These are phyloP conservation scores for Deroptyus accipitrinus DNA, from an alignment of 2,113 vertebrate genomes.

Conservation along the genomic window DNA sequence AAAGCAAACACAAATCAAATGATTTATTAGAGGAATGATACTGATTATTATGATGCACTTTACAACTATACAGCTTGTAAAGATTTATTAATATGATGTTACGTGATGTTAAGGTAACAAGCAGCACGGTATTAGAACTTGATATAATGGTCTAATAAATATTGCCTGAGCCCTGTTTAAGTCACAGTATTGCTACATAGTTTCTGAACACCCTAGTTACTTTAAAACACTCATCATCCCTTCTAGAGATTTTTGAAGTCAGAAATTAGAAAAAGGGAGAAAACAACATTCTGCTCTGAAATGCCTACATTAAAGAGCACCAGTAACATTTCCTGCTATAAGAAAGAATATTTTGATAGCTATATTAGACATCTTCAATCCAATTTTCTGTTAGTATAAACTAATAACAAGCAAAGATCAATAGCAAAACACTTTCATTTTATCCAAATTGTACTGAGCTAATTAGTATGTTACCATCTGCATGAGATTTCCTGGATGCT, in stretches of 20 bases:
- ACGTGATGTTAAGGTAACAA: neutral
- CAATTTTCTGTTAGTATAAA: neutral
- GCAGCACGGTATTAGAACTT: neutral
- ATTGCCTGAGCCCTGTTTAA: neutral
- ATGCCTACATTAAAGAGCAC: neutral
- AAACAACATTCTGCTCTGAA: neutral
- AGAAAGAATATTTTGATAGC: neutral
- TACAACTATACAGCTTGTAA: neutral
- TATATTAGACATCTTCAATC: neutral
- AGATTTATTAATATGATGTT: slow-evolving; percentile 8
- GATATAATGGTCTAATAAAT: neutral
- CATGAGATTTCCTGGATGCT: neutral
- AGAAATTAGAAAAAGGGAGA: neutral
- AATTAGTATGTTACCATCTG: neutral
- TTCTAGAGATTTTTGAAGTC: neutral
- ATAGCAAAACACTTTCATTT: neutral
- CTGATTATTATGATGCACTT: neutral
- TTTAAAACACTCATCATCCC: neutral
- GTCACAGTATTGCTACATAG: neutral
- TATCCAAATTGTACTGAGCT: neutral
- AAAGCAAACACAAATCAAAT: neutral
- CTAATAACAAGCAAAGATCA: slow-evolving; percentile 2
- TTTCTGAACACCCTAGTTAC: neutral
- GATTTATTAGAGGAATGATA: neutral
- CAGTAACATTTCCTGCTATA: neutral